These are phyloP conservation scores for Fistularia tabacaria DNA, from an alignment of 2,797 vertebrate genomes.

Conservation along the genomic window DNA sequence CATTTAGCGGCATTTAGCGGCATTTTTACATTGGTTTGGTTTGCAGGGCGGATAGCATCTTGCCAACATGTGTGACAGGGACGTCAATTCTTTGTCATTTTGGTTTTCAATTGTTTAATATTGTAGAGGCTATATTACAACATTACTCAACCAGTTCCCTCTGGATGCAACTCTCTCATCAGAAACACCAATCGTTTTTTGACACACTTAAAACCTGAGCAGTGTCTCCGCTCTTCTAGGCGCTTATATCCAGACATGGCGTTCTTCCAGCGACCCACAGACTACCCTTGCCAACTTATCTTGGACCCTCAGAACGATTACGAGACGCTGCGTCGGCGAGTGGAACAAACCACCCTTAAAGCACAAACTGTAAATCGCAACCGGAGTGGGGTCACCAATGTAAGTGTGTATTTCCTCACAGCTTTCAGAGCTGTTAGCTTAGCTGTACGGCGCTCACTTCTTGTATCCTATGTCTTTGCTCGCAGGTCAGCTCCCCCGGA, in stretches of 20 bases:
- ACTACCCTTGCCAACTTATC: constrained; percentile 92
- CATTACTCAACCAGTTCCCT: no score
- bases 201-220: not conserved
- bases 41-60: no score
- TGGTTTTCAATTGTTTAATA: no score
- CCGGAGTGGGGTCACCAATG: constrained; percentile 95
- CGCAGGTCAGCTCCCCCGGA: constrained; percentile 90
- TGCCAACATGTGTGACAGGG: no score
- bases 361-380: constrained; percentile 93
- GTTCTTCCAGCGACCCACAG: constrained; percentile 94
- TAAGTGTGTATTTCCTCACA: constrained; percentile 56
- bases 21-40: no score
- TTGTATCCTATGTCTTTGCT: not conserved
- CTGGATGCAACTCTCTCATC: no score
- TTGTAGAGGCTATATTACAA: no score
- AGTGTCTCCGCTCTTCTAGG: constrained; percentile 60
- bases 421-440: no score
- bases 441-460: no score
- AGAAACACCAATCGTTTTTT: no score
- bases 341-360: constrained; percentile 95
- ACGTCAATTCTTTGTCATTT: no score
- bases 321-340: constrained; percentile 89
- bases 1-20: no score
- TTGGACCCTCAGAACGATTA: constrained; percentile 95
- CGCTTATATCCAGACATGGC: constrained; percentile 96